Percentiles rank a stretch among this genome's conserved stretches.
Evolutionary conservation across 2,888 invertebrate species (phyloP).

Genomic region (Ariolimax columbianus): DNA sequence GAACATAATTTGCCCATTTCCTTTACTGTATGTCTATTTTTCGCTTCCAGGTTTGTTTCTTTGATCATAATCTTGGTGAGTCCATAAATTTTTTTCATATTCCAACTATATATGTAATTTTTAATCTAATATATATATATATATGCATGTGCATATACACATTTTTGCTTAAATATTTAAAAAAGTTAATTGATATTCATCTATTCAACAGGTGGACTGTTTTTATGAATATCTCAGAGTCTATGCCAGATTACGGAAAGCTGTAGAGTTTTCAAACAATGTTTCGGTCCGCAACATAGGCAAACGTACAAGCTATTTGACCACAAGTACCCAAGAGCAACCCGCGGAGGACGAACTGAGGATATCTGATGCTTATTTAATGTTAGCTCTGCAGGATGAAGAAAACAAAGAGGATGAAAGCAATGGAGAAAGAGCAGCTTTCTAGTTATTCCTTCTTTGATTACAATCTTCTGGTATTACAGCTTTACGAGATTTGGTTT

Average conservation of each 20-base stretch:
- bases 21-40: too few relatives aligned
- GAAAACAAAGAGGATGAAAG: not conserved
- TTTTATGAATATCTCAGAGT: slow-evolving; percentile 59
- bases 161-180: too few relatives aligned
- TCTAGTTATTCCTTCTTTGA: not conserved
- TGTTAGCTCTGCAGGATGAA: not conserved
- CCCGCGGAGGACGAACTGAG: not conserved
- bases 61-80: too few relatives aligned
- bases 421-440: not conserved
- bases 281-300: slow-evolving; percentile 57
- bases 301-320: slow-evolving; percentile 38
- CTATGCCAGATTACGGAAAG: slow-evolving; percentile 60
- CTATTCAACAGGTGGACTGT: slow-evolving; percentile 50
- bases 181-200: too few relatives aligned
- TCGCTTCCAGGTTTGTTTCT: too few relatives aligned
- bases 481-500: too few relatives aligned
- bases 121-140: too few relatives aligned
- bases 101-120: too few relatives aligned
- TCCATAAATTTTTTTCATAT: too few relatives aligned
- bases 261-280: slow-evolving; percentile 48
- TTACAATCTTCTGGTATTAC: not conserved
- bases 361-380: not conserved
- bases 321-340: not conserved
- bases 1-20: too few relatives aligned
- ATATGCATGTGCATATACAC: too few relatives aligned